Evolutionary conservation across 2,888 invertebrate genomes (phyloP), one percentile per base, ranked within the genome.

Genomic region (Meiosimyza decipiens): DNA sequence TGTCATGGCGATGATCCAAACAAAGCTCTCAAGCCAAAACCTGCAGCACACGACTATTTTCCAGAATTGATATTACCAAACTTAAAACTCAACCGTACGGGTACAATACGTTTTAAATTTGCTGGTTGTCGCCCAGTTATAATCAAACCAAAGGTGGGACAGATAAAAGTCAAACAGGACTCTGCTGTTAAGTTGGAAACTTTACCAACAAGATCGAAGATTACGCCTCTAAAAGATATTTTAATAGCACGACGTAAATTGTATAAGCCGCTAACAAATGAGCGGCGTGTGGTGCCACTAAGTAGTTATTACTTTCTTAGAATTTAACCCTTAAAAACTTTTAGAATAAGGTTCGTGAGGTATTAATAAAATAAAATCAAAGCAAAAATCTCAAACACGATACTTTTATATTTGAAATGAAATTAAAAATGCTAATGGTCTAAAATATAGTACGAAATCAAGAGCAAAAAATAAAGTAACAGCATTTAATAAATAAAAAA

Each of bases 71-170:
- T 79, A 50, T 71, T 76, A 9, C 82, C 82, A 3, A 84, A 85
- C 80, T 74, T 82, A 0, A 75, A 80, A 15, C 74, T 81, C 4
- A 84, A 84, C 72, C 83, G 84, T 67, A 76, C 81, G 0, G 84
- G 85, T 28, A 81, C 76, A 54, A 85, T 87, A 73, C 83, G 85
- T n/a, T 86, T 87, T 51, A 86, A 85, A 75, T 86, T 84, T 67
- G 80, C 85, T 5, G 85, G 86, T 16, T 84, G 86, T 60, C 81
- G 86, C 2, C 87, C 86, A 0, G 80, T 85, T 9, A 78, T 82
- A 71, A 73, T 81, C 3, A 86, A 86, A 77, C 77, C 80, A 1
- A 86, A 81, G 67, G 73, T 73, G 0, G 22, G 72, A 1, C 72
- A 75, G 0, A 63, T 75, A 4, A 71, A 63, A 70, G 33, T 33